These are phyloP conservation scores for Picathartes gymnocephalus DNA, from an alignment of 2,113 vertebrate species.

Conservation along the genomic window DNA sequence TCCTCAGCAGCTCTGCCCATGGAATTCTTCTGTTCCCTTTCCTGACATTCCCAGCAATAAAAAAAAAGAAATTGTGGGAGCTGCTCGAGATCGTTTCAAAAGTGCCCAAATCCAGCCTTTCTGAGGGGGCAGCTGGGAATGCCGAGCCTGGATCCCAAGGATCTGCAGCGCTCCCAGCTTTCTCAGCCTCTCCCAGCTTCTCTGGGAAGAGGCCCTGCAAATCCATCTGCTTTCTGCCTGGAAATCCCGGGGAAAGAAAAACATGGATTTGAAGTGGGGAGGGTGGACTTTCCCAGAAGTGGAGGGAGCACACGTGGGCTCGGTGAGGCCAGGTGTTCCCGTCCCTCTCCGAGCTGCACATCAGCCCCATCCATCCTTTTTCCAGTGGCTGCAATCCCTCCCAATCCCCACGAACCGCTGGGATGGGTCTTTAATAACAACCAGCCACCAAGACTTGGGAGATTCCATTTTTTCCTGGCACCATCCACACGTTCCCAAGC, in stretches of 20 bases:
- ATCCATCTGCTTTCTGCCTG: no score
- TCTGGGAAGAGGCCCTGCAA: background rate
- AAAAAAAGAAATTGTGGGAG: background rate
- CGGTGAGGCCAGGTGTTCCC: conserved; percentile 23
- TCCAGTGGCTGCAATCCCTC: conserved; percentile 38
- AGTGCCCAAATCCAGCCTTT: no score
- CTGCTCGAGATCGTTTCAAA: background rate
- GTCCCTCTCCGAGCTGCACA: background rate
- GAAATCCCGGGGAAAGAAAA: no score
- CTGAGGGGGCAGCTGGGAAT: background rate
- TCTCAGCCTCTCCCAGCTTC: background rate
- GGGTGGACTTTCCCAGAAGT: background rate
- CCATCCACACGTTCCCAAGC: conserved; percentile 61
- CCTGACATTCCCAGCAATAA: background rate
- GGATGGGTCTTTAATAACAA: conserved; percentile 54
- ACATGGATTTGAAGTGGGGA: background rate
- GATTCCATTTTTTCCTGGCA: conserved; percentile 68
- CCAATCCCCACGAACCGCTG: conserved; percentile 45
- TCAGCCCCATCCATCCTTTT: conserved; percentile 54
- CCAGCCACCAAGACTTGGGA: conserved; percentile 57
- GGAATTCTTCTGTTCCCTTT: background rate
- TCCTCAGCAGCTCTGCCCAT: fast-evolving
- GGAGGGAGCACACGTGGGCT: background rate
- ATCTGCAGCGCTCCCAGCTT: background rate
- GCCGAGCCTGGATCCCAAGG: background rate